Percentiles rank a stretch among this genome's conserved stretches.
phyloP scores from a whole-genome alignment of 1,140 invertebrate species.

The Apocrypta bakeri region DNA sequence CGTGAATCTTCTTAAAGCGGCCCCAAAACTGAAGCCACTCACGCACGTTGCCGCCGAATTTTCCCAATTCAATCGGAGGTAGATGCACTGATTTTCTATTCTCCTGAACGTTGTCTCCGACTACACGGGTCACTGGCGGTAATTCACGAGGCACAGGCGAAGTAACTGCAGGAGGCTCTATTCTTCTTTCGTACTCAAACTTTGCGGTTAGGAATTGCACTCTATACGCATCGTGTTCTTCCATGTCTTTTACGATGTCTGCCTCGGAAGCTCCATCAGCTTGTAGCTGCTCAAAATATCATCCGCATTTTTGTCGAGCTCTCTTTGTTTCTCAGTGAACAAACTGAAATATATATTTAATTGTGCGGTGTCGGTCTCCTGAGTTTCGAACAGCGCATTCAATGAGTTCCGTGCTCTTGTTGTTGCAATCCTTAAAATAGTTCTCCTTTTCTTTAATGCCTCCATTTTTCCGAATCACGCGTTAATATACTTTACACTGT shows the following conservation, averaged over 20 bases:
- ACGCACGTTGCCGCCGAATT: slow-evolving; percentile 60
- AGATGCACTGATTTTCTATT: neutral
- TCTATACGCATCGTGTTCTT: neutral
- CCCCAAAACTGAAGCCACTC: slow-evolving; percentile 67
- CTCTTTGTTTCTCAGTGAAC: neutral
- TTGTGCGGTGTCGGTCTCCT: neutral
- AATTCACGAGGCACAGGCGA: neutral
- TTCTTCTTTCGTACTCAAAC: neutral
- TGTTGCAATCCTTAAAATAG: neutral
- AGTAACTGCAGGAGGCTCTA: neutral
- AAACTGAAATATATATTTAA: neutral
- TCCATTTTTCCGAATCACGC: slow-evolving; percentile 16
- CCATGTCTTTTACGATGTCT: neutral
- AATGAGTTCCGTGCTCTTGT: slow-evolving; percentile 43
- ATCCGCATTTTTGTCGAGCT: neutral
- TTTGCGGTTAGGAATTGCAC: neutral
- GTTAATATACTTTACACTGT: slow-evolving; percentile 8
- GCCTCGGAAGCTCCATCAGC: neutral
- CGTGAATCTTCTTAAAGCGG: slow-evolving; percentile 64
- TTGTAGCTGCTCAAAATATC: neutral
- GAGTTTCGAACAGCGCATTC: neutral
- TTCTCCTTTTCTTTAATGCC: slow-evolving; percentile 18
- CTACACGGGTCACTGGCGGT: neutral
- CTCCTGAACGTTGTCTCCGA: slow-evolving; percentile 52
- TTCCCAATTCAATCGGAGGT: slow-evolving; percentile 60